These are phyloP conservation scores for Pao palembangensis DNA, from an alignment of 2,113 vertebrate species.

Conservation along the genomic window DNA sequence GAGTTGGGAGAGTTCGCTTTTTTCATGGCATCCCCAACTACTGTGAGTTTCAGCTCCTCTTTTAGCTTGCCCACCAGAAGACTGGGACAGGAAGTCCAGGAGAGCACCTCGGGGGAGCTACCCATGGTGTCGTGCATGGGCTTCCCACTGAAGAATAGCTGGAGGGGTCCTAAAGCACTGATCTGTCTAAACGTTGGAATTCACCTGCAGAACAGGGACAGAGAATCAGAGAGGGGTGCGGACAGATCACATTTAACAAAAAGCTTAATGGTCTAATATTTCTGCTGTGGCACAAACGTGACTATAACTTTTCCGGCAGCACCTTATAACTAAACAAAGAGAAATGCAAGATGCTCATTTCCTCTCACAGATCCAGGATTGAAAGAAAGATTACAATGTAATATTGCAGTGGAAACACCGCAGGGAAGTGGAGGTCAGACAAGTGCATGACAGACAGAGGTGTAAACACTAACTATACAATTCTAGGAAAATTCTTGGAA, in stretches of 20 bases:
- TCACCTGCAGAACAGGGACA: slow-evolving; percentile 51
- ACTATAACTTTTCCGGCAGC: slow-evolving; percentile 10
- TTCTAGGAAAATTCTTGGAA: slow-evolving; percentile 38
- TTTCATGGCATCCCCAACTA: slow-evolving; percentile 73
- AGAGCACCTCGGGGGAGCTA: slow-evolving; percentile 89
- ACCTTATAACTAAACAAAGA: slow-evolving; percentile 24
- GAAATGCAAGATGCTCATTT: slow-evolving; percentile 43
- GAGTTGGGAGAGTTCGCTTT: slow-evolving; percentile 59
- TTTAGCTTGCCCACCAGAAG: slow-evolving; percentile 81
- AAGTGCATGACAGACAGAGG: neutral
- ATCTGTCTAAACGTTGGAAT: slow-evolving; percentile 37
- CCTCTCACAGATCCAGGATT: slow-evolving; percentile 39
- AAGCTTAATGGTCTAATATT: slow-evolving; percentile 1
- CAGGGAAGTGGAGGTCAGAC: slow-evolving; percentile 15
- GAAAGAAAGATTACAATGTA: slow-evolving; percentile 40
- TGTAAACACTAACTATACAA: slow-evolving; percentile 3
- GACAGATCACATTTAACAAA: neutral
- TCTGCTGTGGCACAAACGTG: slow-evolving; percentile 17
- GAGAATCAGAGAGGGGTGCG: slow-evolving; percentile 14
- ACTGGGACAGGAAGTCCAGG: slow-evolving; percentile 85
- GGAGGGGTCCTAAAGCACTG: slow-evolving; percentile 38
- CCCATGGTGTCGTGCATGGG: slow-evolving; percentile 90
- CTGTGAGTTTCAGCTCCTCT: slow-evolving; percentile 81
- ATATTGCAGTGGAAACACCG: slow-evolving; percentile 12
- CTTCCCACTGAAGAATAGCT: slow-evolving; percentile 30